Evolutionary conservation across 2,797 vertebrate genomes (phyloP).

Genomic region (Chelidonichthys spinosus): DNA sequence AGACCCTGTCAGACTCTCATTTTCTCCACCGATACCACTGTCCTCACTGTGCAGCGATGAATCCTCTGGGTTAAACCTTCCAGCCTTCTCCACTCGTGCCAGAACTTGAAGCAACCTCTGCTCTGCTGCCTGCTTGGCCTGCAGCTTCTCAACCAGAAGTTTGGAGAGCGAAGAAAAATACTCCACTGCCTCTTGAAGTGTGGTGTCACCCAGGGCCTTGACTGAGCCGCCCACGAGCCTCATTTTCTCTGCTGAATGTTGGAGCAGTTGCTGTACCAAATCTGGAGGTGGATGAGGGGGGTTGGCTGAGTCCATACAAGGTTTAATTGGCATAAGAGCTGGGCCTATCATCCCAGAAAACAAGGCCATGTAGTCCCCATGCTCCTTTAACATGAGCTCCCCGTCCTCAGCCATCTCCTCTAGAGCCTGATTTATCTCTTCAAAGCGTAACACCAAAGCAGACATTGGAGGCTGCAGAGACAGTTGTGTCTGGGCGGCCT

Average conservation of each 20-base stretch:
- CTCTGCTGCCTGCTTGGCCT: constrained; percentile 83
- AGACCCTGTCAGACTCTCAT: constrained; percentile 84
- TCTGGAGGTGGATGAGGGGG: constrained; percentile 84
- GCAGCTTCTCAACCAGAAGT: constrained; percentile 84
- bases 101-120: constrained; percentile 81
- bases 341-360: constrained; percentile 70
- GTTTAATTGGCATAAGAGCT: constrained; percentile 39
- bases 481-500: constrained; percentile 88
- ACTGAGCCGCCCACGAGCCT: constrained; percentile 80
- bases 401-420: constrained; percentile 92
- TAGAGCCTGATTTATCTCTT: constrained; percentile 90
- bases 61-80: constrained; percentile 80
- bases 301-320: constrained; percentile 9
- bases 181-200: constrained; percentile 84
- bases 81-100: constrained; percentile 83
- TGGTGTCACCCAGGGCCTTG: constrained; percentile 79
- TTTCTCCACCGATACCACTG: constrained; percentile 93
- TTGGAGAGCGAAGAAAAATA: constrained; percentile 85
- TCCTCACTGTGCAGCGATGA: constrained; percentile 91
- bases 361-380: constrained; percentile 85
- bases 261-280: constrained; percentile 90
- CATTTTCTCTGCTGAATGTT: constrained; percentile 89
- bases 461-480: constrained; percentile 88
- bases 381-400: constrained; percentile 88
- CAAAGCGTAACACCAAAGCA: constrained; percentile 85